Conservation (phyloP, 2,888 invertebrate species). For the Amphipoea lucens region DNA sequence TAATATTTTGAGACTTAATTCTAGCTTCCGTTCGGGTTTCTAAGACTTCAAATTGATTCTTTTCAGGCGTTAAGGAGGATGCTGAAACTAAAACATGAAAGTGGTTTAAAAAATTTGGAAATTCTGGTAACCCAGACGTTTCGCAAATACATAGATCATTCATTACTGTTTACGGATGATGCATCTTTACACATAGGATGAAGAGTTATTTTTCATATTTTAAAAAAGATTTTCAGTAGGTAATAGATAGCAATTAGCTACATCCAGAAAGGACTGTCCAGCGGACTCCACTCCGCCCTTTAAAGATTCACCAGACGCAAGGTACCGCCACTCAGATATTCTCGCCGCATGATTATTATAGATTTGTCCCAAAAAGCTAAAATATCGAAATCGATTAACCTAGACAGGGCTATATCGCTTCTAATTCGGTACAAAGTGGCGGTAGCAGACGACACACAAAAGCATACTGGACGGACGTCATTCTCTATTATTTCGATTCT, state of each 20-base stretch:
- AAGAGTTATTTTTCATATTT: not conserved
- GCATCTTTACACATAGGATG: not conserved
- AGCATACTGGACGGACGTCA: constrained; percentile 39
- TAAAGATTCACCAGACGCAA: constrained; percentile 2
- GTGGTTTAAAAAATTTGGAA: not conserved
- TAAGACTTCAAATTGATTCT: not conserved
- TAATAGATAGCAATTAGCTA: not conserved
- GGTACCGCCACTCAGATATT: constrained; percentile 22
- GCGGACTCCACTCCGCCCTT: not conserved
- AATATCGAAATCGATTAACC: constrained; percentile 65
- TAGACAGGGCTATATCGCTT: constrained; percentile 42
- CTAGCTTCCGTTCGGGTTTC: not conserved
- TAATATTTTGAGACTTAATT: not conserved
- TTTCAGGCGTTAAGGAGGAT: not conserved
- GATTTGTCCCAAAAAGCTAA: constrained; percentile 50
- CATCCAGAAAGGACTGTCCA: not conserved
- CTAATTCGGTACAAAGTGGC: constrained; percentile 50
- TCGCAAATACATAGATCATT: not conserved
- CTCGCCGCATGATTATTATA: constrained; percentile 35
- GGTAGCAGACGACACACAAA: constrained; percentile 32
- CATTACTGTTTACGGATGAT: not conserved
- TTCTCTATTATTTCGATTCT: constrained; percentile 30
- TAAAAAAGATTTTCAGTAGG: not conserved
- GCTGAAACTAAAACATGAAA: not conserved
- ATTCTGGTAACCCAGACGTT: not conserved